Base-by-base conservation (phyloP, 2,113 vertebrate species). In the Delphinapterus leucas region DNA sequence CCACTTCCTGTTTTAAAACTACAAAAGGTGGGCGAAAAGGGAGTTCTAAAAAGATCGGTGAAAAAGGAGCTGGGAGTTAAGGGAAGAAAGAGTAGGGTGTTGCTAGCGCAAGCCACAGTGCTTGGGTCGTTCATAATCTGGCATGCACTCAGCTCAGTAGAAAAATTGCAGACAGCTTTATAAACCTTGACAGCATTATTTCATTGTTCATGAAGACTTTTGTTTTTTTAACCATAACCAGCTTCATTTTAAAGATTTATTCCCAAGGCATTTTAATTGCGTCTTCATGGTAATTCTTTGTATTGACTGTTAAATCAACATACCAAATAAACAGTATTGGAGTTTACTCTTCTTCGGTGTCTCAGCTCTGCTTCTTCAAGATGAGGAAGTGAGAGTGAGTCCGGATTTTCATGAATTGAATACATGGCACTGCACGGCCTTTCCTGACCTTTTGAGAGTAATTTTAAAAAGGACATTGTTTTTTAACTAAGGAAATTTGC, bases 221-320 rank as follows among this genome's bases (percentile, higher is more conserved):
- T 73, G 90, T 90, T 87, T 81, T n/a, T 9, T 28, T 49, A 86
- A 53, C 12, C 15, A 14, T 65, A 92, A 60, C 71, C 55, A 80
- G 36, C 49, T 96, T 95, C 33, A 28, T 96, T 95, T 93, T 83
- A 89, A 95, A 97, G 96, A 87, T 87, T 88, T 97, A 90, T 92
- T 93, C 93, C 58, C 49, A 91, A 94, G 86, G 53, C 83, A 55
- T 95, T 95, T 96, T 94, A 95, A 96, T 97, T 97, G 67, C 93
- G 61, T 96, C 92, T 97, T 92, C 82, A 92, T 93, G 96, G 49
- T 91, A 96, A 89, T 86, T 95, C 36, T 93, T 63, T 96, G 70
- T 73, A 44, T 38, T 90, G 58, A 77, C 36, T 93, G 18, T 92
- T 92, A 89, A 95, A 49, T 95, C 93, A 97, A 41, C 79, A 31